Evolutionary conservation across 1,140 invertebrate genomes (phyloP).

Genomic region (Tyrophagus putrescentiae): DNA sequence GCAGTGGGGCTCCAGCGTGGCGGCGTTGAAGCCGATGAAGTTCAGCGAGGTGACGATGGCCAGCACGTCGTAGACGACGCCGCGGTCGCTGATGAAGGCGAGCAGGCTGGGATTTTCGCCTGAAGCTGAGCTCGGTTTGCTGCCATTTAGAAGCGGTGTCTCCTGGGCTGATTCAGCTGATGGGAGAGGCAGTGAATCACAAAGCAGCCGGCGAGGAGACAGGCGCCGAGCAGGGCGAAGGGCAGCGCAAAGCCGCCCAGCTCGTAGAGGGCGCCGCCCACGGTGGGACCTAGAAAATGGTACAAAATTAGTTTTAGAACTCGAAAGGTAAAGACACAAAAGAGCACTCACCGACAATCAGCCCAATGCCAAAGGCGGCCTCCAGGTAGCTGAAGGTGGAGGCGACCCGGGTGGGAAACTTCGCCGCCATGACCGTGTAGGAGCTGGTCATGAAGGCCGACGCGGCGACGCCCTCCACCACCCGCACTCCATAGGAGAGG

Average conservation of each 20-base stretch:
- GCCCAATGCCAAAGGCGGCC: conserved; percentile 27
- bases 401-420: conserved; percentile 75
- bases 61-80: conserved; percentile 23
- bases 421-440: conserved; percentile 82
- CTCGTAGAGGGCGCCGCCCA: conserved; percentile 28
- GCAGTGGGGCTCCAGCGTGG: conserved; percentile 33
- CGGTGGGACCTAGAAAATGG: conserved; percentile 29
- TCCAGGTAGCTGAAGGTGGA: conserved; percentile 55
- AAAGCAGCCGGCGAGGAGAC: conserved; percentile 55
- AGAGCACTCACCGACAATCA: too few species aligned
- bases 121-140: conserved; percentile 22
- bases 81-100: conserved; percentile 22
- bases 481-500: conserved; percentile 66
- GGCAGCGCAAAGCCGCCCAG: conserved; percentile 62
- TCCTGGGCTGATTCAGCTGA: conserved; percentile 30
- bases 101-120: conserved; percentile 35
- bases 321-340: too few species aligned
- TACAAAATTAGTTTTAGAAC: too few species aligned
- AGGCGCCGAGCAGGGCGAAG: conserved; percentile 62
- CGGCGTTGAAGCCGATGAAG: conserved; percentile 33
- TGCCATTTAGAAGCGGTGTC: not conserved
- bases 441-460: conserved; percentile 78
- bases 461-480: conserved; percentile 70
- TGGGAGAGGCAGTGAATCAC: conserved; percentile 57
- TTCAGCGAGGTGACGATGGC: conserved; percentile 25